phyloP scores from a whole-genome alignment of 2,797 vertebrate species.

The Siniperca undulata region DNA sequence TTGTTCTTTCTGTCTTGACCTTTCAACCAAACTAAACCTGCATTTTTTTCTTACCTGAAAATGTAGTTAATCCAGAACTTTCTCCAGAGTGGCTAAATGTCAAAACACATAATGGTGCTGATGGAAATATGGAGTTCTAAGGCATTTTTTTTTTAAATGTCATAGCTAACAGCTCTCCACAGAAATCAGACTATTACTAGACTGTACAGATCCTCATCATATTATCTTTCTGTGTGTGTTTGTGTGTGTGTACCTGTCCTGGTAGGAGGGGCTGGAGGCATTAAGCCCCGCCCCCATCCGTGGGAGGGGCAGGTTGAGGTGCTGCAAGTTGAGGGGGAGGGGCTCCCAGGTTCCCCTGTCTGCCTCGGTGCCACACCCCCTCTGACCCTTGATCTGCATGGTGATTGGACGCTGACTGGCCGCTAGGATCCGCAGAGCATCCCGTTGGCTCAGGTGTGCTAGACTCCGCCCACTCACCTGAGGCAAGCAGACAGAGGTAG shows the following conservation, averaged over 20 bases:
- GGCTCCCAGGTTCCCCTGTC: constrained; percentile 82
- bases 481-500: constrained; percentile 28
- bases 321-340: constrained; percentile 80
- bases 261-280: constrained; percentile 75
- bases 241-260: constrained; percentile 78
- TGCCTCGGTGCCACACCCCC: constrained; percentile 74
- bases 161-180: not conserved
- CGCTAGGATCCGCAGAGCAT: constrained; percentile 84
- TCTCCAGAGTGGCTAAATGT: not conserved
- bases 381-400: constrained; percentile 85
- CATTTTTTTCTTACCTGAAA: not conserved
- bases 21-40: not conserved
- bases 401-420: constrained; percentile 86
- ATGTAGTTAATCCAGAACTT: not conserved
- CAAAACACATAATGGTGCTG: not conserved
- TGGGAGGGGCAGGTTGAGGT: constrained; percentile 79
- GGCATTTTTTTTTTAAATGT: not conserved
- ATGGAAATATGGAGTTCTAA: not conserved
- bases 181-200: not conserved
- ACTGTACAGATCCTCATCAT: not conserved
- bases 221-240: not conserved
- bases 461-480: constrained; percentile 83
- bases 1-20: not conserved
- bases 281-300: constrained; percentile 67
- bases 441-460: constrained; percentile 82